phyloP scores from a whole-genome alignment of 2,888 invertebrate species.

The Drosophila mettleri region DNA sequence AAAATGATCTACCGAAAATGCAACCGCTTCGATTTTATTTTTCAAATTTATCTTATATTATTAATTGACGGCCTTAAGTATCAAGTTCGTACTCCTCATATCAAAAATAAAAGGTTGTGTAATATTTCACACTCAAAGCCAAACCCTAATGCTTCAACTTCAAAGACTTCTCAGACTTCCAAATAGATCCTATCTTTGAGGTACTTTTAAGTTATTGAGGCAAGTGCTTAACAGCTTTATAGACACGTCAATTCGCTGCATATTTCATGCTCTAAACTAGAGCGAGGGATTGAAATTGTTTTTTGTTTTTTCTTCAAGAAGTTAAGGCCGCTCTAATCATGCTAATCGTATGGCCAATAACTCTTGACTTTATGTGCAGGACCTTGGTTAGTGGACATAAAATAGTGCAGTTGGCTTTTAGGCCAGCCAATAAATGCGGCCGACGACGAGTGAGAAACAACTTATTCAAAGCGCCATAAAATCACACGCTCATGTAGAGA shows the following conservation, averaged over 20 bases:
- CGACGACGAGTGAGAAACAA: constrained; percentile 52
- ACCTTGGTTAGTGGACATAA: constrained; percentile 25
- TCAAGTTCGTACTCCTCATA: too few relatives aligned
- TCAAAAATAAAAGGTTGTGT: too few relatives aligned
- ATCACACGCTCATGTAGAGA: constrained; percentile 22
- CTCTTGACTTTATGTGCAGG: constrained; percentile 6
- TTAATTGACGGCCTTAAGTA: too few relatives aligned
- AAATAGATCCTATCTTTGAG: neutral
- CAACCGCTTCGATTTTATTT: too few relatives aligned
- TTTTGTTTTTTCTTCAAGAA: too few relatives aligned
- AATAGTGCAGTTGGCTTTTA: constrained; percentile 61
- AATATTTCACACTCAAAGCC: too few relatives aligned
- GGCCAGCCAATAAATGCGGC: constrained; percentile 60
- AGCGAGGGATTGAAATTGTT: neutral
- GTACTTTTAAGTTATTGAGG: neutral
- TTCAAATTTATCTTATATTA: too few relatives aligned
- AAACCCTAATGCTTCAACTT: too few relatives aligned
- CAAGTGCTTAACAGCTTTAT: neutral
- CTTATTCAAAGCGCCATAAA: constrained; percentile 73
- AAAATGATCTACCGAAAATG: too few relatives aligned
- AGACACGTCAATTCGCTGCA: neutral
- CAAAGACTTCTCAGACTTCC: too few relatives aligned
- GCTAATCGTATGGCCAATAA: constrained; percentile 18
- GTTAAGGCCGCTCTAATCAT: constrained; percentile 10
- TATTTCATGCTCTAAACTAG: neutral